Conservation (phyloP, 2,797 vertebrate genomes). For the Eulemur albifrons region DNA sequence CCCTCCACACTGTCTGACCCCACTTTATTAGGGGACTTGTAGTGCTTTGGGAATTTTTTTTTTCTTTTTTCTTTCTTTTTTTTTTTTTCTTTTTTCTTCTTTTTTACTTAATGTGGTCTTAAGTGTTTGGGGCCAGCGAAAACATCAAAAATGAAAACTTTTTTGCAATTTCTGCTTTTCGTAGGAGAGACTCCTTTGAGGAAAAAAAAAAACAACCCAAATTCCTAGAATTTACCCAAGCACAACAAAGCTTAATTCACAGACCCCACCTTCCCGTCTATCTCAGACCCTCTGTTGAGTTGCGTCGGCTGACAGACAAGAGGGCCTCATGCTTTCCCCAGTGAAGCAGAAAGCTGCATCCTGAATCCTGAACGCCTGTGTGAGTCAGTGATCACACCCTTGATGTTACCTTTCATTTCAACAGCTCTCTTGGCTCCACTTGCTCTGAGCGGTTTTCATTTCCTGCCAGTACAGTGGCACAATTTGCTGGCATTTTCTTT, state of each 20-base stretch:
- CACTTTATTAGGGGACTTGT: background rate
- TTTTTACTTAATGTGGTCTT: background rate
- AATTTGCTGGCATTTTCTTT: constrained; percentile 75
- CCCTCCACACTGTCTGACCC: background rate
- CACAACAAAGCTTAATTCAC: background rate
- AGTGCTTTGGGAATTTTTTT: background rate
- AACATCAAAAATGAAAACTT: background rate
- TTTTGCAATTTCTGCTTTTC: constrained; percentile 18
- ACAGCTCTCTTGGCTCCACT: constrained; percentile 74
- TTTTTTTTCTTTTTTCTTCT: background rate
- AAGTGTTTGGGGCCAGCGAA: background rate
- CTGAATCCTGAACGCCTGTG: background rate
- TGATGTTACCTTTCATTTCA: constrained; percentile 68
- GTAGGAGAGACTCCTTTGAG: background rate
- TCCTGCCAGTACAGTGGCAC: constrained; percentile 72
- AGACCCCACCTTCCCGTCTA: background rate
- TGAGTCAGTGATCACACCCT: constrained; percentile 54
- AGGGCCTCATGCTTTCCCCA: background rate
- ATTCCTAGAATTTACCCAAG: background rate
- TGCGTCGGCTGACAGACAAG: background rate
- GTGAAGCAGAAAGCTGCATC: constrained; percentile 9
- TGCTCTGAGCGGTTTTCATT: constrained; percentile 71
- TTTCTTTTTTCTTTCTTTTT: background rate
- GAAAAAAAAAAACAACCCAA: background rate
- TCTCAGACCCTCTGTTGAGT: background rate